These are phyloP conservation scores for Venusia cambrica DNA, from an alignment of 2,888 invertebrate genomes.

Conservation along the genomic window DNA sequence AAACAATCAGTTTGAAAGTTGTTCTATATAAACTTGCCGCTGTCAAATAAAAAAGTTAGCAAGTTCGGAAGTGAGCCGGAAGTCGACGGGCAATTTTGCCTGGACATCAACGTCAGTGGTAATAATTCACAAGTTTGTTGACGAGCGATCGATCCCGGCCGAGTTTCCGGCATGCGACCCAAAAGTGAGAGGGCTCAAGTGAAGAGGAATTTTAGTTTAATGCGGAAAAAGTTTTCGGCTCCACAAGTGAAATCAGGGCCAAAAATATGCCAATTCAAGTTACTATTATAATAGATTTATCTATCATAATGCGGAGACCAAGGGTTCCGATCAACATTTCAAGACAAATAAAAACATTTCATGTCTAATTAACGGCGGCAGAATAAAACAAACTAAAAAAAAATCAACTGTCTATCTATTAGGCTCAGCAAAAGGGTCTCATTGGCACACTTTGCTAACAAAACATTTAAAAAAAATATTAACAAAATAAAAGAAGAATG, in stretches of 20 bases:
- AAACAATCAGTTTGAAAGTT: conserved; percentile 10
- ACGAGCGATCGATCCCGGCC: conserved; percentile 9
- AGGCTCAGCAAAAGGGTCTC: no score
- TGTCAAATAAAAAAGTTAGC: conserved; percentile 36
- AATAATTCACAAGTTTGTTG: conserved; percentile 58
- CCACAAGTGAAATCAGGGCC: not conserved
- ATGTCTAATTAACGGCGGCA: no score
- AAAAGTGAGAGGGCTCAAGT: conserved; percentile 10
- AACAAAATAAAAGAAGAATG: no score
- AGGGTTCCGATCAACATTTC: no score
- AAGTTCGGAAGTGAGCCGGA: conserved; percentile 45
- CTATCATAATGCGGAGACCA: no score
- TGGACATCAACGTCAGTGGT: conserved; percentile 59
- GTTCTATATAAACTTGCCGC: conserved; percentile 19
- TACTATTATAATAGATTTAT: no score
- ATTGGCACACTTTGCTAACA: no score
- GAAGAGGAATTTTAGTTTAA: conserved; percentile 5
- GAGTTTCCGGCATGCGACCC: conserved; percentile 20
- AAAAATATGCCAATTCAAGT: no score
- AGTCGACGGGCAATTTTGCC: conserved; percentile 62
- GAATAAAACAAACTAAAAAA: no score
- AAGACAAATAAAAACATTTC: no score
- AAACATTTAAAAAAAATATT: no score
- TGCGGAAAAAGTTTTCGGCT: conserved; percentile 6
- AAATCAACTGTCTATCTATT: no score